Conservation (phyloP, 2,797 vertebrate genomes). For the Pelobates cultripes region DNA sequence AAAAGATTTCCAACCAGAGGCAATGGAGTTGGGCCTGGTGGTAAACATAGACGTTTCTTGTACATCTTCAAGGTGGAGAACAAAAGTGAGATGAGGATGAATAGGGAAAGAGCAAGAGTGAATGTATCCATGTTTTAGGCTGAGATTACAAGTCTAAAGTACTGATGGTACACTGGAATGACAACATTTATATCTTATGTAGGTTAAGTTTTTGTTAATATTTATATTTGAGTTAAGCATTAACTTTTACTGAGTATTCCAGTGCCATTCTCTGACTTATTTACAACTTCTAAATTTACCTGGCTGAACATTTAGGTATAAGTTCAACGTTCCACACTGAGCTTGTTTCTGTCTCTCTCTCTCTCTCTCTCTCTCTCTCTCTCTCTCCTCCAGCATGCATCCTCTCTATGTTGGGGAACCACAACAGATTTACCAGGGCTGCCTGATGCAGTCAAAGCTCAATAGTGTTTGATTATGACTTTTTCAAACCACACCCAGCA, state of each 20-base stretch:
- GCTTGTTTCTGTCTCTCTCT: no score
- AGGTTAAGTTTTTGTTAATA: neutral
- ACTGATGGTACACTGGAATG: neutral
- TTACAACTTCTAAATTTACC: no score
- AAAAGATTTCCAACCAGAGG: constrained; percentile 7
- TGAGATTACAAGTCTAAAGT: neutral
- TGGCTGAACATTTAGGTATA: no score
- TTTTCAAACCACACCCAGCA: no score
- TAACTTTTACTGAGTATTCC: neutral
- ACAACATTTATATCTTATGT: neutral
- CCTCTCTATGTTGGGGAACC: no score
- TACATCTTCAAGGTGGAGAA: neutral
- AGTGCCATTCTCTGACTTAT: no score
- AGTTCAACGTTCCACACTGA: no score
- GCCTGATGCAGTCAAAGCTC: no score
- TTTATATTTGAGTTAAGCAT: neutral
- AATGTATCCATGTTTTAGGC: neutral
- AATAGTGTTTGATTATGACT: no score
- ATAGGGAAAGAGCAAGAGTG: neutral
- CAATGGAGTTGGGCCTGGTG: constrained; percentile 10
- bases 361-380: no score
- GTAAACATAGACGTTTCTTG: neutral
- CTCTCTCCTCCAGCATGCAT: no score
- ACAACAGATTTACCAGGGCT: no score
- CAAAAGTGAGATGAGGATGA: neutral